These are phyloP conservation scores for Meiosimyza decipiens DNA, from an alignment of 2,888 invertebrate species.

Conservation along the genomic window DNA sequence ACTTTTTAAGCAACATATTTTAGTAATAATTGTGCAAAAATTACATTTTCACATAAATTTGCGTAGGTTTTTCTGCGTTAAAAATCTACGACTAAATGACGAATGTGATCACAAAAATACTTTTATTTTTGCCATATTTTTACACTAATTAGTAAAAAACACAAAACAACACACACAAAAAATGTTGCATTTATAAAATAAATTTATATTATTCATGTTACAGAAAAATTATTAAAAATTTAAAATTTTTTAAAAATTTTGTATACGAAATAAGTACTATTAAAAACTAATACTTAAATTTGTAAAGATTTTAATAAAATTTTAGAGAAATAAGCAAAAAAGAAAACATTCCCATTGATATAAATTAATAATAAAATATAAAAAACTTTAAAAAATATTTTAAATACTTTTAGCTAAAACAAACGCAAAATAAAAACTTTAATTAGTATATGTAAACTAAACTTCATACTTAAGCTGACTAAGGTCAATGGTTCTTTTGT, in stretches of 20 bases:
- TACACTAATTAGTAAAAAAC: conserved; percentile 41
- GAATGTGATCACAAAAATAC: conserved; percentile 49
- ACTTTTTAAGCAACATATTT: conserved; percentile 30
- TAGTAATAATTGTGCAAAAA: conserved; percentile 29
- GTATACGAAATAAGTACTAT: conserved; percentile 53
- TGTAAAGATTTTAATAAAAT: conserved; percentile 40
- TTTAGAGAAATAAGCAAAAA: conserved; percentile 32
- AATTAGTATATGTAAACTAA: neutral
- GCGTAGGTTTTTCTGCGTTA: conserved; percentile 61
- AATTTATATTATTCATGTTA: conserved; percentile 27
- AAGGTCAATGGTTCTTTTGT: conserved; percentile 47
- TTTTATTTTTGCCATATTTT: conserved; percentile 48
- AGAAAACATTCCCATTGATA: conserved; percentile 51
- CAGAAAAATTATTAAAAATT: conserved; percentile 38
- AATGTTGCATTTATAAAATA: conserved; percentile 51
- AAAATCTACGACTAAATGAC: conserved; percentile 64
- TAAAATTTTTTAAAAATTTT: conserved; percentile 38
- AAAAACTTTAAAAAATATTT: conserved; percentile 10
- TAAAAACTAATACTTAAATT: conserved; percentile 37
- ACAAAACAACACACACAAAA: conserved; percentile 40
- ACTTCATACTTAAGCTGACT: conserved; percentile 35
- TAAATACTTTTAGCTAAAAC: conserved; percentile 17
- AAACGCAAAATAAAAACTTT: conserved; percentile 14
- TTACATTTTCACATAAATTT: conserved; percentile 51
- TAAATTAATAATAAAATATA: conserved; percentile 35